phyloP scores from a whole-genome alignment of 2,797 vertebrate species.

The Pteronotus mesoamericanus region DNA sequence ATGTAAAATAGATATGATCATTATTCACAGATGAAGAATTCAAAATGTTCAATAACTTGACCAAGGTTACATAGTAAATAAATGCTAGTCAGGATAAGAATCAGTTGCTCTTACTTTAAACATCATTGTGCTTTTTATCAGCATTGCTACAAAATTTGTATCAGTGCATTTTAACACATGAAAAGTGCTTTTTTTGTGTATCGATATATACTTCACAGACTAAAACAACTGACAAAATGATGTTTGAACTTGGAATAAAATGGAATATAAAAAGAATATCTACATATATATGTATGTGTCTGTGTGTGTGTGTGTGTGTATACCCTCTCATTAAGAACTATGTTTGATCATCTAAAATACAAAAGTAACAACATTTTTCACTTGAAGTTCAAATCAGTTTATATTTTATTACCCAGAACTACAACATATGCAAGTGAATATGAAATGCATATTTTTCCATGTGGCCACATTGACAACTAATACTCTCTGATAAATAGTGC shows the following conservation, averaged over 20 bases:
- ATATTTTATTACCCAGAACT: not conserved
- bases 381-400: accelerated
- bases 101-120: not conserved
- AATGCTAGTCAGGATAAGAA: not conserved
- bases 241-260: not conserved
- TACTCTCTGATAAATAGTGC: no score
- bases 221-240: not conserved
- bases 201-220: not conserved
- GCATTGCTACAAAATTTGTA: not conserved
- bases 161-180: not conserved
- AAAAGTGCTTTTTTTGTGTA: not conserved
- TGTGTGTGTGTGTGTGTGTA: no score
- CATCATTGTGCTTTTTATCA: not conserved
- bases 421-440: not conserved
- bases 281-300: not conserved
- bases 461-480: not conserved
- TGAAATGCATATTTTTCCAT: not conserved
- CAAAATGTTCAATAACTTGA: not conserved
- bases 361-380: not conserved
- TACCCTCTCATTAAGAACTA: not conserved
- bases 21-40: not conserved
- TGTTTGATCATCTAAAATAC: not conserved
- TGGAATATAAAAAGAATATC: not conserved
- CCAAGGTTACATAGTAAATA: not conserved
- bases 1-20: not conserved